Evolutionary conservation across 92 coral and sea anemone species (phyloP), one percentile per base, ranked within the genome.

Genomic region (Diadumene lineata): DNA sequence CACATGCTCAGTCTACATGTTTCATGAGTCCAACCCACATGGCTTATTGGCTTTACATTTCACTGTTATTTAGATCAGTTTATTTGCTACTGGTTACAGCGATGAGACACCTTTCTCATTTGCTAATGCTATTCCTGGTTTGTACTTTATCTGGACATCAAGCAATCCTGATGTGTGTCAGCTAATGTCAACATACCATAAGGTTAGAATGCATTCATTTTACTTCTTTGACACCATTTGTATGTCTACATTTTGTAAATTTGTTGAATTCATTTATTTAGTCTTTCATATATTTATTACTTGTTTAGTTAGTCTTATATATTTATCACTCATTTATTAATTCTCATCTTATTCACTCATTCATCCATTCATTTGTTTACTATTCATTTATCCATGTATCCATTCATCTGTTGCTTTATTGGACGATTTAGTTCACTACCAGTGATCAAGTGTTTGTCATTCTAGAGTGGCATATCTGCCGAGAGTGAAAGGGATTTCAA

Each of bases 111-210:
- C 98, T 0, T 88, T 91, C 46, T 75, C 92, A 25, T 92, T 94
- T 82, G 96, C 89, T 9, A 94, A 94, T 69, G 93, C 96, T 11
- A 58, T 92, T 16, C 98, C 97, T 73, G 93, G 98, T 27, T 72
- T 94, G 65, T 82, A 79, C 83, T 94, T 94, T 50, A 74, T 78
- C 65, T 94, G 98, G 98, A 86, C 77, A 22, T 92, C 98, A 4
- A 86, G 92, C 62, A 94, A 94, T 61, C 88, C 88, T 11, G 98
- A 94, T 79, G 98, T 94, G 33, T 94, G 98, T 43, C 96, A 89
- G 68, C 88, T 94, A 44, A 86, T 84, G 85, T 94, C 98, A 25
- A 97, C 94, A 13, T 94, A 92, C 56, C 89, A 68, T 17, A 73
- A 86, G 96, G 98, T 94, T 38, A 19, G 77, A 16, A 24, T n/a